Percentiles rank a stretch among this genome's conserved stretches.
phyloP scores from a whole-genome alignment of 2,888 invertebrate genomes.

The Polietes domitor region DNA sequence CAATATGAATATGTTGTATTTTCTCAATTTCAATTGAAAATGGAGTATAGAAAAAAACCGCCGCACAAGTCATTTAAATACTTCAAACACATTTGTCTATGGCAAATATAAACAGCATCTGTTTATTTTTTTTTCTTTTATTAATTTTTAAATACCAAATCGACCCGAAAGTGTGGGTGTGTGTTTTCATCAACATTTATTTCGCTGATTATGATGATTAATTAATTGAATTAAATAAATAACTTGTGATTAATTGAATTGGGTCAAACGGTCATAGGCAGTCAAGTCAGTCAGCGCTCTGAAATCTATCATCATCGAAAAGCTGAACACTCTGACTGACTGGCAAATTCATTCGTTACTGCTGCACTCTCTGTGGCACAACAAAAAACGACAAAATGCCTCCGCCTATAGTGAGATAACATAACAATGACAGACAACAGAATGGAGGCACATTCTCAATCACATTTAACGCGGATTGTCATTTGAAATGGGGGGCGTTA shows the following conservation, averaged over 20 bases:
- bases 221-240: constrained; percentile 63
- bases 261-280: constrained; percentile 57
- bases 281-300: not conserved
- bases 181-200: not conserved
- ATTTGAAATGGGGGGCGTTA: not conserved
- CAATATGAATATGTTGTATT: too few species aligned
- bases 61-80: too few species aligned
- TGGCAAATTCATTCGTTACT: too few species aligned
- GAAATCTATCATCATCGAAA: not conserved
- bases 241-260: constrained; percentile 61
- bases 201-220: constrained; percentile 26
- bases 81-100: too few species aligned
- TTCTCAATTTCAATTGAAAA: too few species aligned
- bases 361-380: not conserved
- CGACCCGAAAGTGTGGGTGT: not conserved
- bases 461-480: not conserved
- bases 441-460: not conserved
- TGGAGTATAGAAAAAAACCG: too few species aligned
- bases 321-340: not conserved
- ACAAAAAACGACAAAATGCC: not conserved
- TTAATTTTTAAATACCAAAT: not conserved
- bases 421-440: not conserved
- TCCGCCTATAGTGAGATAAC: not conserved
- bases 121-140: not conserved
- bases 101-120: not conserved